Evolutionary conservation across 2,113 vertebrate genomes (phyloP).

Genomic region (Limnothrissa miodon): DNA sequence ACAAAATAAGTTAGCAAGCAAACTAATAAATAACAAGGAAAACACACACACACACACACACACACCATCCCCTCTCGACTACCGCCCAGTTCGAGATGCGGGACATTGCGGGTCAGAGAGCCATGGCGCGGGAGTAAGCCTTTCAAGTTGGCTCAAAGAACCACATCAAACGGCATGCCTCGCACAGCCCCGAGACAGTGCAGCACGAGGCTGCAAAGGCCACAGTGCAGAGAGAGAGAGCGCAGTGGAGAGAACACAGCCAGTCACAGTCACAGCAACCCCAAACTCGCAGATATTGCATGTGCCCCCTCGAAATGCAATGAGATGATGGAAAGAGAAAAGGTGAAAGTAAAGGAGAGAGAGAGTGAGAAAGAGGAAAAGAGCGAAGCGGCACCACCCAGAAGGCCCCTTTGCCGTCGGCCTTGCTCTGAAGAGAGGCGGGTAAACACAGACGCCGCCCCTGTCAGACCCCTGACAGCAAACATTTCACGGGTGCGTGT

Average conservation of each 20-base stretch:
- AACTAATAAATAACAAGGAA: not conserved
- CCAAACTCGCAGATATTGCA: not conserved
- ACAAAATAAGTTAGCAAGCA: not conserved
- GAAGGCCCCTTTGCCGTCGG: not conserved
- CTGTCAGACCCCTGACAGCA: constrained; percentile 45
- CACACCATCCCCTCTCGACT: not conserved
- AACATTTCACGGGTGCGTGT: constrained; percentile 68
- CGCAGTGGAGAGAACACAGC: not conserved
- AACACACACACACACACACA: not conserved
- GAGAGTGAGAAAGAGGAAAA: not conserved
- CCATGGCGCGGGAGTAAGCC: not conserved
- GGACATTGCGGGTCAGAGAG: not conserved
- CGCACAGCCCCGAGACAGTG: not conserved
- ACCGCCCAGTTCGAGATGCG: not conserved
- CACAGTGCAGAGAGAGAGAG: not conserved
- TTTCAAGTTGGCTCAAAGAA: constrained; percentile 9
- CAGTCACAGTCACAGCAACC: not conserved
- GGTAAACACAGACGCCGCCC: constrained; percentile 63
- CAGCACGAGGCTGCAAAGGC: not conserved
- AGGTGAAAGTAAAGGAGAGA: not conserved
- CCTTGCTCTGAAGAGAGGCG: constrained; percentile 18
- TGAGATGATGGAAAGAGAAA: not conserved
- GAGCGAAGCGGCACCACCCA: not conserved
- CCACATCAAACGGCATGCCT: not conserved
- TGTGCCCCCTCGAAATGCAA: not conserved